Base-by-base conservation (phyloP, 2,113 vertebrate genomes). In the Machaerirhynchus nigripectus region DNA sequence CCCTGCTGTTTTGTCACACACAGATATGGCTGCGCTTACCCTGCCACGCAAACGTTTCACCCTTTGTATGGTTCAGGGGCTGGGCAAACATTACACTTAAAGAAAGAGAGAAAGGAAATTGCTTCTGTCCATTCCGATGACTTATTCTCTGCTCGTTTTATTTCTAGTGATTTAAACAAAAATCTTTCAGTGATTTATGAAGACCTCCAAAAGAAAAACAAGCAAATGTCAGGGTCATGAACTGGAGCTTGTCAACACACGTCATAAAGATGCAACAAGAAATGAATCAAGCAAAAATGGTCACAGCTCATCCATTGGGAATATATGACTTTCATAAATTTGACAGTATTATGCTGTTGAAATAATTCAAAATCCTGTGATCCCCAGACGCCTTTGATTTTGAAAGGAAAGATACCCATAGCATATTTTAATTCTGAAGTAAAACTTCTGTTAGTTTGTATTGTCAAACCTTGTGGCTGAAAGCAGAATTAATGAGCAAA, bases 171-270 rank as follows among this genome's bases (percentile, higher is more conserved):
- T 86, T 96, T 83, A 49, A 83, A 89, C 5, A 60, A 86, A 92
- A 94, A 91, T 52, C 53, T 82, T 84, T 11, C 1, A 0, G 20
- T 82, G 75, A 90, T 78, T 93, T 93, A 94, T 89, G 55, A 90
- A 95, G 84, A 89, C 74, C 70, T 96, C 73, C 69, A 46, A 79
- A 87, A 93, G 91, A 82, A 93, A 91, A 96, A 73, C 68, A 97
- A 87, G 84, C 37, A 90, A 96, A 96, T 94, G 90, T 96, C 93
- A 97, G 96, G 88, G 96, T 93, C 89, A 57, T 95, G 96, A 96
- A 92, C 44, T 59, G 89, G 64, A 70, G 67, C 69, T 88, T 93
- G 91, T 93, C 96, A 96, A 95, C 92, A 93, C 18, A 10, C 22
- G 39, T 68, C 87, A 80, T 84, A 77, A 90, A 97, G 80, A 42